Percentiles rank a stretch among this genome's conserved stretches.
Evolutionary conservation across 2,113 vertebrate species (phyloP).

Genomic region (Sisor rabdophorus): DNA sequence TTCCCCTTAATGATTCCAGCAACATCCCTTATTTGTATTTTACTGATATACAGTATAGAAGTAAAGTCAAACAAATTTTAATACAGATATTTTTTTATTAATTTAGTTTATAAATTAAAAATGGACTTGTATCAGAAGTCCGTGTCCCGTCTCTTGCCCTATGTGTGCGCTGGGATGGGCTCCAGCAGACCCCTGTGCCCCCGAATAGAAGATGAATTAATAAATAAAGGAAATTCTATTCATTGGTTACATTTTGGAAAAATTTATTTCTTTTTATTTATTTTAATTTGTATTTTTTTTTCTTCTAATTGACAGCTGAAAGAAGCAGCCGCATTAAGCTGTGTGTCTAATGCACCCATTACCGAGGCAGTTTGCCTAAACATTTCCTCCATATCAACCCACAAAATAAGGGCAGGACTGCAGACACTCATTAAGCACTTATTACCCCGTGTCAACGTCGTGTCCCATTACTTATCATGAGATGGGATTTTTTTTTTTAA

Average conservation of each 20-base stretch:
- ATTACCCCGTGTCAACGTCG: constrained; percentile 11
- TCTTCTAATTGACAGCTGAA: neutral
- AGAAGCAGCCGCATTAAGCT: constrained; percentile 11
- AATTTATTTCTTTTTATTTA: no score
- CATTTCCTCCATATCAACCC: constrained; percentile 64
- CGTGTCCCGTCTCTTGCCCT: no score
- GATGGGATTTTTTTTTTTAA: constrained; percentile 16
- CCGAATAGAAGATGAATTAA: no score
- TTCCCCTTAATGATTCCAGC: neutral
- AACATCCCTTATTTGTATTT: neutral
- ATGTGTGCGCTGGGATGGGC: no score
- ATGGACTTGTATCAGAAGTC: neutral
- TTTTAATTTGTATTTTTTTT: no score
- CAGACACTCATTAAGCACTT: constrained; percentile 19
- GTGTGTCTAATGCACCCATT: constrained; percentile 56
- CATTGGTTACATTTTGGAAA: no score
- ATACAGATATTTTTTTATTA: neutral
- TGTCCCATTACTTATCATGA: constrained; percentile 23
- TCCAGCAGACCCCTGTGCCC: no score
- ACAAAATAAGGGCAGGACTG: constrained; percentile 42
- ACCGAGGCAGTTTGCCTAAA: constrained; percentile 60
- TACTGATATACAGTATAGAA: neutral
- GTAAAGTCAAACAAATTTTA: neutral
- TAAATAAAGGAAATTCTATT: no score
- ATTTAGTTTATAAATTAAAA: neutral